Conservation (phyloP, 2,888 invertebrate species). For the Cacoxenus indagator region DNA sequence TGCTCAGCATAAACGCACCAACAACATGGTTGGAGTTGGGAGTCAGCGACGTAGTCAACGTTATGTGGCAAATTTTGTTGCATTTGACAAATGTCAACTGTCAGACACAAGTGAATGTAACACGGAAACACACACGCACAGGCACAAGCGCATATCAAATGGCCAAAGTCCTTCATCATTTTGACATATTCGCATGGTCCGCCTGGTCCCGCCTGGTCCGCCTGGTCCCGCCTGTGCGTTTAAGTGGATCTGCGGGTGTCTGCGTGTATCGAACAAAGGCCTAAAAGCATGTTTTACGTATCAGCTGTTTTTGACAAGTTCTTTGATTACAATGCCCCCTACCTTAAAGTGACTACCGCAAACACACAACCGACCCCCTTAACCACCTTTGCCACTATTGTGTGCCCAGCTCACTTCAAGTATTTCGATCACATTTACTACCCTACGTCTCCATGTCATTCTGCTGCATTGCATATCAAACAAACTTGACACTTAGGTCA, state of each 20-base stretch:
- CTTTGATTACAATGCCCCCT: not conserved
- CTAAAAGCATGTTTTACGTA: conserved; percentile 5
- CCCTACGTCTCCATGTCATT: no score
- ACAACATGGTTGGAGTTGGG: not conserved
- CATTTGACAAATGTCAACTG: conserved; percentile 63
- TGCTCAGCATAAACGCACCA: not conserved
- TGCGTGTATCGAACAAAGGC: conserved; percentile 7
- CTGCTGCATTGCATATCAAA: not conserved
- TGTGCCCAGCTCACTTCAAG: not conserved
- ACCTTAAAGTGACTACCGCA: not conserved
- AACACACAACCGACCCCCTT: no score
- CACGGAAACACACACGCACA: conserved; percentile 14
- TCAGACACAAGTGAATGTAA: conserved; percentile 51
- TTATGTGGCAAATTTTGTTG: conserved; percentile 58
- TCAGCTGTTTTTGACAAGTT: conserved; percentile 18
- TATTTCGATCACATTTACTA: not conserved
- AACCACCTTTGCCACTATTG: not conserved
- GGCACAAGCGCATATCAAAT: not conserved
- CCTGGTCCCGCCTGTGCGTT: conserved; percentile 12
- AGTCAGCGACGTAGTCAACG: not conserved
- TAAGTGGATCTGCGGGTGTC: conserved; percentile 1
- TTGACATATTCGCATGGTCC: not conserved
- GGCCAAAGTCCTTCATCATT: not conserved
- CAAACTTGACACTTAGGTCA: not conserved
- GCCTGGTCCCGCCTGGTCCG: no score